Percentiles rank a stretch among this genome's conserved stretches.
phyloP scores from a whole-genome alignment of 30 jellyfish, hydroid and myxozoan genomes.

The Aurelia aurita region DNA sequence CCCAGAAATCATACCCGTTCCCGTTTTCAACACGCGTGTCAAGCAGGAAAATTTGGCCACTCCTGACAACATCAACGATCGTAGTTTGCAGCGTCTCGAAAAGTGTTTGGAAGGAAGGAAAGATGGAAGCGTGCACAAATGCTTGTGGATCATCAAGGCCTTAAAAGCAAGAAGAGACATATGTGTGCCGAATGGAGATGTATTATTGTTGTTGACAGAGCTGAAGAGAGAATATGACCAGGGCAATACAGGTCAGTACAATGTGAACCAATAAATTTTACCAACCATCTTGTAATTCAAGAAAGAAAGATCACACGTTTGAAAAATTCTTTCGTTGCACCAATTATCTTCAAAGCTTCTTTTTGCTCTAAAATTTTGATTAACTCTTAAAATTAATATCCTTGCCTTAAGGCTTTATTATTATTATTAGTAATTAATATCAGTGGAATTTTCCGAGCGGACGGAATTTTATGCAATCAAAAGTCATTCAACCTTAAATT shows the following conservation, averaged over 20 bases:
- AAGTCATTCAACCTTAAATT: no score
- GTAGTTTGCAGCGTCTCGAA: background rate
- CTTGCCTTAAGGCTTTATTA: no score
- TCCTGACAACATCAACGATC: background rate
- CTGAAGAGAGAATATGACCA: background rate
- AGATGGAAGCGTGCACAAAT: background rate
- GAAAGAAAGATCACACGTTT: no score
- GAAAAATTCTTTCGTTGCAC: no score
- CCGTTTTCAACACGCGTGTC: conserved; percentile 45
- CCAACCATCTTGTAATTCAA: no score
- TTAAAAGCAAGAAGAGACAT: conserved; percentile 27
- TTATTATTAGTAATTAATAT: no score
- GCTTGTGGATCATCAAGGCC: conserved; percentile 44
- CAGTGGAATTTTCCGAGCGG: no score
- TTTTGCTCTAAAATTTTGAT: no score
- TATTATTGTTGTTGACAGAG: background rate
- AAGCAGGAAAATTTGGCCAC: conserved; percentile 13
- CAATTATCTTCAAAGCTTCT: no score
- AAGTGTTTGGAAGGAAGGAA: background rate
- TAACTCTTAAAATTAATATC: no score
- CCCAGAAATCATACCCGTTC: conserved; percentile 53
- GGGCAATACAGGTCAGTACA: conserved; percentile 9
- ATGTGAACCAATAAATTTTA: no score
- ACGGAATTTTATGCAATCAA: no score
- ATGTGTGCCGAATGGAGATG: conserved; percentile 45